Evolutionary conservation across 2,113 vertebrate species (phyloP).

Genomic region (Struthidea cinerea): DNA sequence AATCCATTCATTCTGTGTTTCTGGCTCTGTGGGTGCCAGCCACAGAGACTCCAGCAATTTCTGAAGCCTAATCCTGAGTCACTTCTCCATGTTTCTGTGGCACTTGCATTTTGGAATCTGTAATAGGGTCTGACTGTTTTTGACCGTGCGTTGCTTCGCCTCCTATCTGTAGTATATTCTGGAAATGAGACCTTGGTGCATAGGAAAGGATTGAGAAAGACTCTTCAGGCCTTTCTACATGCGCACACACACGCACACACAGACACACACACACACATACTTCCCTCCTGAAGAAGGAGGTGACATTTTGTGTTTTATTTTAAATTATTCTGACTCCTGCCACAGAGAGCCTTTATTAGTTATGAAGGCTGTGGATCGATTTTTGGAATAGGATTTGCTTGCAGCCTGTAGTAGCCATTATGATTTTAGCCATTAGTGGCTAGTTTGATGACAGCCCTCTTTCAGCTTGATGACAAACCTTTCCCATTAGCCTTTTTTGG

Average conservation of each 20-base stretch:
- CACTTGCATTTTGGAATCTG: background rate
- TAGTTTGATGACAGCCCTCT: background rate
- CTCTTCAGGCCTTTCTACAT: background rate
- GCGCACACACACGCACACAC: background rate
- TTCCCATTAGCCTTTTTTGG: background rate
- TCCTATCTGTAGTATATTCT: background rate
- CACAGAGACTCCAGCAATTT: slow-evolving; percentile 46
- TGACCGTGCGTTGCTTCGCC: accelerated
- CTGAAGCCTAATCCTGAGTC: slow-evolving; percentile 47
- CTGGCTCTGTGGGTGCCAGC: slow-evolving; percentile 62
- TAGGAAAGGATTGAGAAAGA: background rate
- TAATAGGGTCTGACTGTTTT: background rate
- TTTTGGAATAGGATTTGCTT: background rate
- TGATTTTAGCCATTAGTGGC: background rate
- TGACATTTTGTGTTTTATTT: background rate
- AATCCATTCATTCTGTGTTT: slow-evolving; percentile 53
- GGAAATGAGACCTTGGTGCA: background rate
- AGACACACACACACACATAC: background rate
- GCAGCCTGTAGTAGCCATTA: background rate
- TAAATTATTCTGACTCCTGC: background rate
- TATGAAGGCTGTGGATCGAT: background rate
- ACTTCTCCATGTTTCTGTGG: slow-evolving; percentile 19
- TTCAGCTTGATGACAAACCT: background rate
- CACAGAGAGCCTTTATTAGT: background rate
- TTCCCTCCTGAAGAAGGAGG: background rate